Percentiles rank a stretch among this genome's conserved stretches.
These are phyloP conservation scores for Augiades crinisus DNA, from an alignment of 2,888 invertebrate species.

Conservation along the genomic window DNA sequence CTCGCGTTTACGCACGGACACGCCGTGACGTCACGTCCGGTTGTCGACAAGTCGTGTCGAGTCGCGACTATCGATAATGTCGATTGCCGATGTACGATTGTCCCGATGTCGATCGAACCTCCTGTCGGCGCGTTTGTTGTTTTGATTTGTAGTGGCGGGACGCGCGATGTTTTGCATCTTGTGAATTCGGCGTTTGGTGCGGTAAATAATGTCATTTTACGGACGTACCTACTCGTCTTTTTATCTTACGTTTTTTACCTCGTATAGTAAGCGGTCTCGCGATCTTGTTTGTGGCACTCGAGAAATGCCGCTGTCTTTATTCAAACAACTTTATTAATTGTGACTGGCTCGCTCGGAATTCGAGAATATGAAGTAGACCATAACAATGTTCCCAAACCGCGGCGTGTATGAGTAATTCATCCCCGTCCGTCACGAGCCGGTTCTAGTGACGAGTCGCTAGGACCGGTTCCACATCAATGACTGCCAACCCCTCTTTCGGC, in stretches of 20 bases:
- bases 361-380: conserved; percentile 32
- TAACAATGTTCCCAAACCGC: conserved; percentile 51
- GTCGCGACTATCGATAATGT: conserved; percentile 47
- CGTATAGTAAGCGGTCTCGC: neutral
- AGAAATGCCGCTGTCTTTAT: conserved; percentile 34
- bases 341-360: conserved; percentile 32
- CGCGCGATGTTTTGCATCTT: conserved; percentile 57
- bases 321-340: conserved; percentile 24
- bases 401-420: conserved; percentile 66
- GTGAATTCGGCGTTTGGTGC: conserved; percentile 42
- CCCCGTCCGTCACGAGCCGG: conserved; percentile 69
- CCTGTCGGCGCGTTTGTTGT: conserved; percentile 73
- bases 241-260: neutral
- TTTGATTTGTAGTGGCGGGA: conserved; percentile 68
- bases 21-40: conserved; percentile 74
- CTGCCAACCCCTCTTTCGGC: conserved; percentile 62
- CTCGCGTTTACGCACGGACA: conserved; percentile 68
- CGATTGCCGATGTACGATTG: conserved; percentile 56
- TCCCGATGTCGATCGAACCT: conserved; percentile 68
- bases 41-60: conserved; percentile 48
- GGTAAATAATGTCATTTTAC: conserved; percentile 19
- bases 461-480: conserved; percentile 79
- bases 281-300: neutral
- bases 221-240: neutral
- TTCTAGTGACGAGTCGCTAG: conserved; percentile 51